phyloP scores from a whole-genome alignment of 2,113 vertebrate genomes.

The Nyctereutes procyonoides region DNA sequence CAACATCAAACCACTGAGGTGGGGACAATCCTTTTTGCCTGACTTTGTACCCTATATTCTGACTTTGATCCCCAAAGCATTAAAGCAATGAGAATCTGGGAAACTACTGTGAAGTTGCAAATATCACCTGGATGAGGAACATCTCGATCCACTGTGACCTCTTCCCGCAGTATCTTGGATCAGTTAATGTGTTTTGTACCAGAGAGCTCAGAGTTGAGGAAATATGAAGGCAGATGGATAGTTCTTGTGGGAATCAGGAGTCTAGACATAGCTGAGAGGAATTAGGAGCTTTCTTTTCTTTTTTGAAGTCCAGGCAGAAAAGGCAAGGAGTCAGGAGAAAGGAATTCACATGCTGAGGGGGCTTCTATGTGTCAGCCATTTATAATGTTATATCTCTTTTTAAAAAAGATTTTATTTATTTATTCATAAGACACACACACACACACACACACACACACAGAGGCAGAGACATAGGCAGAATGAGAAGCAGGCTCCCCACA shows the following conservation, averaged over 20 bases:
- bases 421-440: too few relatives aligned
- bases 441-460: too few relatives aligned
- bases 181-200: background rate
- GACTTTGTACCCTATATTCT: background rate
- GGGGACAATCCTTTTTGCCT: background rate
- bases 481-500: too few relatives aligned
- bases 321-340: background rate
- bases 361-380: background rate
- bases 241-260: background rate
- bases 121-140: background rate
- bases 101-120: background rate
- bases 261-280: background rate
- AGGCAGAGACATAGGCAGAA: too few relatives aligned
- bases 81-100: background rate
- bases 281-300: background rate
- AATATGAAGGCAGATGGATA: background rate
- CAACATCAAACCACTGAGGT: background rate
- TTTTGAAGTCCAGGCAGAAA: background rate
- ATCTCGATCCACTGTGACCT: background rate
- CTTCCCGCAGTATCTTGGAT: background rate
- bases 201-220: background rate
- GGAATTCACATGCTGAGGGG: background rate
- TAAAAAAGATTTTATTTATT: too few relatives aligned
- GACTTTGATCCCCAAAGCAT: conserved; percentile 35
- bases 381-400: background rate